Conservation (phyloP, 2,113 vertebrate species). For the Platycercus adscitus region DNA sequence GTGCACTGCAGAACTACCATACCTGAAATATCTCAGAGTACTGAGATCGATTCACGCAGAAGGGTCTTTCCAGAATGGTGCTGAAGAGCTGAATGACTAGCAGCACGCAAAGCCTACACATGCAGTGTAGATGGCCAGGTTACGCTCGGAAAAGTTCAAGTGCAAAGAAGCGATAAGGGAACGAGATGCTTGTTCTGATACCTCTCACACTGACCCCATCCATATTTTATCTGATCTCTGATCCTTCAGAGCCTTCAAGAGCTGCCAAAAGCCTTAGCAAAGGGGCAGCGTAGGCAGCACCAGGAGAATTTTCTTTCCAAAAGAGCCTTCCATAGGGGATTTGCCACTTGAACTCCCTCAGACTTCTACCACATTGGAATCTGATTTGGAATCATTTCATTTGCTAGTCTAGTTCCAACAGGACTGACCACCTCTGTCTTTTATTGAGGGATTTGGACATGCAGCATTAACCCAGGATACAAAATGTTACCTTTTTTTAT, state of each 20-base stretch:
- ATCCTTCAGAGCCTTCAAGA: not conserved
- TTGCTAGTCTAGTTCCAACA: not conserved
- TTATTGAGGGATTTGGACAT: not conserved
- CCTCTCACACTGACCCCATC: not conserved
- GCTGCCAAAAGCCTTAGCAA: not conserved
- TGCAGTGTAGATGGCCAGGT: not conserved
- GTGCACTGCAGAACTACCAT: not conserved
- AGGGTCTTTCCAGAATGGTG: not conserved
- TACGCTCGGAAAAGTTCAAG: not conserved
- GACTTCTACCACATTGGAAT: not conserved
- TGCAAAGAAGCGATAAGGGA: not conserved
- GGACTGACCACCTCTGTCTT: fast-evolving
- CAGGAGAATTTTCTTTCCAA: not conserved
- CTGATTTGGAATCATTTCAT: not conserved
- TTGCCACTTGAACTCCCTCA: not conserved
- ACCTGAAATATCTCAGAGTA: not conserved
- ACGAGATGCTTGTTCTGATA: not conserved
- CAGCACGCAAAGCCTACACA: not conserved
- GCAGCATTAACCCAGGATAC: not conserved
- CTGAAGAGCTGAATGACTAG: not conserved
- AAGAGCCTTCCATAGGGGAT: not conserved
- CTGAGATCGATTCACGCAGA: fast-evolving
- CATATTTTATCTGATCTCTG: fast-evolving
- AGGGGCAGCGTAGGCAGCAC: not conserved
- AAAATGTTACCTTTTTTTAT: not conserved